Base-by-base conservation (phyloP, 2,113 vertebrate species). In the Rhadina sibilatrix region DNA sequence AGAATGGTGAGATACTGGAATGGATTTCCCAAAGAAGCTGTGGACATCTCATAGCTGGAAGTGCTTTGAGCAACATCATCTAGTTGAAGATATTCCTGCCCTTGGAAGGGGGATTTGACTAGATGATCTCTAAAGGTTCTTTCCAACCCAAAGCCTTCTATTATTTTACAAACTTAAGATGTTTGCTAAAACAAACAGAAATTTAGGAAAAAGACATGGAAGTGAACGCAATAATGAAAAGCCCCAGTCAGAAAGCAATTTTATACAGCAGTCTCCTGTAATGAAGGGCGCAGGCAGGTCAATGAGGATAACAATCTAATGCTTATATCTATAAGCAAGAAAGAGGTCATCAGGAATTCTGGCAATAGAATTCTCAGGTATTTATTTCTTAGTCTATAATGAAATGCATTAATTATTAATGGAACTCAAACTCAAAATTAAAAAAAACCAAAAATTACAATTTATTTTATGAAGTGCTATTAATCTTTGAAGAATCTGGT, bases 51-150 rank as follows among this genome's bases (percentile, higher is more conserved):
- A 11, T 4, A 37, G 12, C 0, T 54, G 21, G 15, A 69, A 83
- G 15, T 38, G 6, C 15, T 84, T 70, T 70, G 15, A 59, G 21
- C 15, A 59, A 42, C 1, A 3, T 23, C 15, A 54, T 59, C 21
- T 46, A 47, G 15, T 24, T 25, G 22, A 50, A 50, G 21, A 27
- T 40, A 10, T n/a, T 15, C 49, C 12, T 65, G 18, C 9, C 14
- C 4, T 2, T 2, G 1, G 25, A 15, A 71, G 8, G 5, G 16
- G 4, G 3, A 6, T 70, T 56, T 8, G 5, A 33, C 5, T 54
- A 23, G 11, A 49, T 71, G 11, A 61, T 38, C 9, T 37, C 13
- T 25, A 40, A 83, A 79, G 5, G 8, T 46, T 24, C 10, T 30
- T 87, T 63, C 38, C 11, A 82, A 38, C 5, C 3, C 6, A 69